Base-by-base conservation (phyloP, 2,888 invertebrate genomes). In the Parapristionchus giblindavisi region DNA sequence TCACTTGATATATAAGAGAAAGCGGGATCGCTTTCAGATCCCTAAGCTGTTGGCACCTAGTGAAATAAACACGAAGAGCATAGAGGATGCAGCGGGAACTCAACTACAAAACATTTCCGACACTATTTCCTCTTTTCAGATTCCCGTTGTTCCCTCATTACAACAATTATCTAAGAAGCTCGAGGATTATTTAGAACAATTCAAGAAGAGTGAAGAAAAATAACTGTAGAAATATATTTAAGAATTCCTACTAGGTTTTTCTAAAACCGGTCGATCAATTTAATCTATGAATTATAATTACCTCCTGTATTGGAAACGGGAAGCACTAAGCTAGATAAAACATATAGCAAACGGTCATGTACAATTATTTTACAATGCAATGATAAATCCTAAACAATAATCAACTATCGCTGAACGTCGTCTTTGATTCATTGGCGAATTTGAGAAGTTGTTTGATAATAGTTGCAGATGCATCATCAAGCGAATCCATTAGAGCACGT, bases 151-250 rank as follows among this genome's bases (percentile, higher is more conserved):
- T 11, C 82, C 82, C n/a, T 82, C 82, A 40, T 75, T 76, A n/a
- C 77, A 76, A 54, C 79, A 82, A 71, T 75, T 80, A 71, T 56
- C 73, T 43, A 75, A 78, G 70, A 65, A 66, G 36, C 24, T 80
- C 34, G 82, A 82, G 75, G 79, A 80, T 34, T 79, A 82, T 61
- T 43, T 79, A 73, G 77, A 77, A 71, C 76, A 82, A 52, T 79
- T 77, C 77, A 80, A 80, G 70, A 82, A 80, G 70, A 17, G 17
- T 21, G 54, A 54, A 51, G 58, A 75, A 29, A 36, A 56, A 65
- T 48, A 54, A 32, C 29, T 29, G 27, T 40, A 40, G 8, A 40
- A 61, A 24, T 32, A 54, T 14, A 21, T 29, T 17, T 3, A 56
- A 38, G 24, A n/a, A 61, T 24, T 8, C 34, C 34, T 60, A 36